Evolutionary conservation across 2,113 vertebrate species (phyloP), one percentile per base, ranked within the genome.

Genomic region (Onychostoma macrolepis): DNA sequence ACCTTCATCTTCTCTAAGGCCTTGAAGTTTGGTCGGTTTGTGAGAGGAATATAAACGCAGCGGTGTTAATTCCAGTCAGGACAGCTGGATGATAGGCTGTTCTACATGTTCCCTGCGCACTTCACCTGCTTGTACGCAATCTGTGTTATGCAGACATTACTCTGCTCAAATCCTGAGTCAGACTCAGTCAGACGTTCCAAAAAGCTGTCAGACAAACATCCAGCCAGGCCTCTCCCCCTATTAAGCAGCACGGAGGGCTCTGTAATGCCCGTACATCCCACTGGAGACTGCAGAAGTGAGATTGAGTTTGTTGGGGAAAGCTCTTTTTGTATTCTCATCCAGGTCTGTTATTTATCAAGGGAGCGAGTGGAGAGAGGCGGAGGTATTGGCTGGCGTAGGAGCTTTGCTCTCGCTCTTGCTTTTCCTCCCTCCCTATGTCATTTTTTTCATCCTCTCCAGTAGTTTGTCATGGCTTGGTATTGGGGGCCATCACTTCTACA

Each of bases 311-410:
- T 82, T 82, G 76, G 67, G 83, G 21, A 58, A 53, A 61, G 38
- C 19, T 74, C 83, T 69, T 83, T 89, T 87, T 87, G 72, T 87
- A 86, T 89, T 89, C 80, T 84, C 85, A 80, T 80, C 84, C 67
- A 67, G 53, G 28, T 58, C 53, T 89, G 80, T 83, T 87, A 84
- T 89, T 86, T 88, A 88, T 86, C 84, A 89, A 67, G 77, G 80
- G 86, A 84, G 61, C 21, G 19, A 67, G 80, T 76, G 41, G 71
- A 53, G 76, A 58, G 82, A 85, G 77, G 63, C 17, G n/a, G 15
- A 48, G 53, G 80, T 67, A 79, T 67, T 71, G 65, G 38, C 50
- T 83, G 6, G 41, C 12, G 53, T 65, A 75, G 43, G 79, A 81
- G 69, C 6, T 33, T 36, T 24, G 15, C 56, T 84, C 48, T 38